These are phyloP conservation scores for Cuniculus paca DNA, from an alignment of 2,797 vertebrate species.

Conservation along the genomic window DNA sequence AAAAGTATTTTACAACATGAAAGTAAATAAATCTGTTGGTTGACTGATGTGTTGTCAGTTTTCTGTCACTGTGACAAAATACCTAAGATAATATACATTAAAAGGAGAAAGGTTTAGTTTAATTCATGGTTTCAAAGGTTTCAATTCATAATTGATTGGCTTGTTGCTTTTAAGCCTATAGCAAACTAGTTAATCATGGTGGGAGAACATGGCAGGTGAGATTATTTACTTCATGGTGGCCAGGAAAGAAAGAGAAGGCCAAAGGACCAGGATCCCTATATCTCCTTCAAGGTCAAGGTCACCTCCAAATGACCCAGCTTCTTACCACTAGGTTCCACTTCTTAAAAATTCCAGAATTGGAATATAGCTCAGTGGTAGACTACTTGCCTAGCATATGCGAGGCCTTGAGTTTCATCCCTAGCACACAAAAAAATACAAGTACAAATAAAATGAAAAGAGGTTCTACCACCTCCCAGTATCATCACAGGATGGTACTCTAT, in stretches of 20 bases:
- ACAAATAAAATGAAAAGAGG: background rate
- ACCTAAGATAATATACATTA: background rate
- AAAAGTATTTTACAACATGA: conserved; percentile 47
- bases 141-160: background rate
- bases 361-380: background rate
- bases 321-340: background rate
- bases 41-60: background rate
- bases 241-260: background rate
- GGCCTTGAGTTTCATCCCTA: background rate
- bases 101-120: conserved; percentile 16
- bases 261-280: background rate
- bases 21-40: conserved; percentile 46
- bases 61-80: background rate
- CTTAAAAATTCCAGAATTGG: background rate
- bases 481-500: background rate
- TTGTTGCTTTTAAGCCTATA: background rate
- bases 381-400: background rate
- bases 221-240: background rate
- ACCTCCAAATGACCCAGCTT: background rate
- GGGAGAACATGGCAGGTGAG: background rate
- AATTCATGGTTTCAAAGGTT: background rate
- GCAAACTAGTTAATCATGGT: background rate
- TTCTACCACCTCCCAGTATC: background rate
- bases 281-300: background rate
- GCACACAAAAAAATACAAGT: background rate